Base-by-base conservation (phyloP, 2,888 invertebrate genomes). In the Eupithecia insigniata region DNA sequence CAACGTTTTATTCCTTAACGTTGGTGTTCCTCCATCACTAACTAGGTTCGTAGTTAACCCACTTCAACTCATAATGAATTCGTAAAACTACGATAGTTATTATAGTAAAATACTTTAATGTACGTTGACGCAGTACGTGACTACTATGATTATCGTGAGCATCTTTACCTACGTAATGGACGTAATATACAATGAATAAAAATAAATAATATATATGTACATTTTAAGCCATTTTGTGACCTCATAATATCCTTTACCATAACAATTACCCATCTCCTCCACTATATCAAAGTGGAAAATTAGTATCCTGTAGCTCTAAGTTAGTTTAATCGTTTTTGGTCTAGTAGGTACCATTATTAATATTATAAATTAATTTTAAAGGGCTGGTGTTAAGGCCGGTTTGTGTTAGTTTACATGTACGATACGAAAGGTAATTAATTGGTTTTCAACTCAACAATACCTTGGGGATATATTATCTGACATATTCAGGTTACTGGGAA, bases 361-460 rank as follows among this genome's bases (percentile, higher is more conserved):
- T 10, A n/a, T n/a, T 2, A n/a, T 46, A n/a, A 51, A 51, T 51
- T 22, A 51, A 51, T 22, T 51, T 51, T 51, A 51, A 58, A 6
- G 28, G 30, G 18, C 65, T 65, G 74, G 67, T 43, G 71, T 71
- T 71, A 46, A 67, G 30, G 46, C 55, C 62, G 39, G 67, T 66
- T 30, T 39, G 65, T 69, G 69, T 65, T 65, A 70, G 66, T 67
- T 70, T 70, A 74, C 70, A 65, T 65, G 60, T 69, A 64, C 55
- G 28, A 16, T 43, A 67, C 58, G 66, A 71, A 74, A 75, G 68
- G 66, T 75, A 76, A 75, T 78, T 76, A 76, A 75, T 70, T 70
- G 66, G 66, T 70, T 72, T 70, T 28, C 66, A 70, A 69, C 72
- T 58, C 55, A 55, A 66, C 68, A 70, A 26, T 55, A 55, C 70